A percentile compares a stretch with the other conserved stretches of the same genome.
Evolutionary conservation across 2,113 vertebrate genomes (phyloP).

Genomic region (Cyprinodon variegatus): DNA sequence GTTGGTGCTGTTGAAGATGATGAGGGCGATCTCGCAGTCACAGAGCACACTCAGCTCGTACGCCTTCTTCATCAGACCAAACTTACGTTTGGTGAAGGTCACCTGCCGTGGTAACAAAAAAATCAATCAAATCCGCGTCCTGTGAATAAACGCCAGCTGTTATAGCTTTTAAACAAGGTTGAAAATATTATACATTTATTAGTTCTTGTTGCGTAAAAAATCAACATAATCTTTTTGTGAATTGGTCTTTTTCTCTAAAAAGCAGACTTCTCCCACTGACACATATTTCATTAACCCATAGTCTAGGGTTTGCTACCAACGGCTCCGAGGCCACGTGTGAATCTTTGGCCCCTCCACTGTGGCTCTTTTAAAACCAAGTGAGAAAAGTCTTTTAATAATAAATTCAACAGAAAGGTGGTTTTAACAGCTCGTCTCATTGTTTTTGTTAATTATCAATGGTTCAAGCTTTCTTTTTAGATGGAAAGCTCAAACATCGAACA

Average conservation of each 20-base stretch:
- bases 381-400: too few relatives aligned
- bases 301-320: too few relatives aligned
- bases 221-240: too few relatives aligned
- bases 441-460: neutral
- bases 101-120: constrained; percentile 74
- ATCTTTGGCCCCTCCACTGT: too few relatives aligned
- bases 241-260: too few relatives aligned
- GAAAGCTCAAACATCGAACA: too few relatives aligned
- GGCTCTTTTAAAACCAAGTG: too few relatives aligned
- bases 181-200: neutral
- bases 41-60: constrained; percentile 96
- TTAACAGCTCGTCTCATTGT: neutral
- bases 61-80: constrained; percentile 97
- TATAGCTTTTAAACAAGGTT: neutral
- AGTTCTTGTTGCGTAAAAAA: neutral
- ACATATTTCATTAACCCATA: too few relatives aligned
- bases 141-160: neutral
- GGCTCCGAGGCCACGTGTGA: too few relatives aligned
- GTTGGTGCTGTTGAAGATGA: constrained; percentile 98
- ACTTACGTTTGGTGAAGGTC: constrained; percentile 96
- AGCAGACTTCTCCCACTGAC: too few relatives aligned
- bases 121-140: neutral
- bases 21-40: constrained; percentile 97
- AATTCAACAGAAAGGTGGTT: too few relatives aligned
- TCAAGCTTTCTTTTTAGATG: too few relatives aligned